Evolutionary conservation across 2,797 vertebrate genomes (phyloP).

Genomic region (Huso huso): DNA sequence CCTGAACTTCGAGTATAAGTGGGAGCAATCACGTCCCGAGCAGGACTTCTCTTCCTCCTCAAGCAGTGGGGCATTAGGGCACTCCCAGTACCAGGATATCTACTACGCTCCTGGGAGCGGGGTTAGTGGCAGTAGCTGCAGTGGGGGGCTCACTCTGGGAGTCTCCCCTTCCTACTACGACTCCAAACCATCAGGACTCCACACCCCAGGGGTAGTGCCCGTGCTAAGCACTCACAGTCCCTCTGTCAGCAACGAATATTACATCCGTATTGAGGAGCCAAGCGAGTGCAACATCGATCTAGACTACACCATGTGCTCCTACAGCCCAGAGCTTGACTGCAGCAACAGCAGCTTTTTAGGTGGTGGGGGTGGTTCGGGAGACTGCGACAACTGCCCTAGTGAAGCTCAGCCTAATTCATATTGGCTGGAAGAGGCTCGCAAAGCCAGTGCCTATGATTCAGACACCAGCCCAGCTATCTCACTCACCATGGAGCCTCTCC

Average conservation of each 20-base stretch:
- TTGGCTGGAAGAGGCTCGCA: constrained; percentile 61
- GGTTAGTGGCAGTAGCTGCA: constrained; percentile 47
- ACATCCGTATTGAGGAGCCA: constrained; percentile 88
- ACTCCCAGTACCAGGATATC: constrained; percentile 68
- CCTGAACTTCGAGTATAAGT: constrained; percentile 94
- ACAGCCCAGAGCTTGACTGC: constrained; percentile 63
- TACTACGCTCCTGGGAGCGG: constrained; percentile 68
- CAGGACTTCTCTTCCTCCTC: constrained; percentile 55
- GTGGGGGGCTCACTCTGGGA: constrained; percentile 56
- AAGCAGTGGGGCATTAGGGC: constrained; percentile 51
- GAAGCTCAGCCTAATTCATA: constrained; percentile 47
- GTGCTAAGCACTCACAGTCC: constrained; percentile 87
- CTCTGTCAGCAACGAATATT: constrained; percentile 81
- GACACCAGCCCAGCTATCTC: constrained; percentile 69
- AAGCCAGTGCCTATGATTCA: constrained; percentile 54
- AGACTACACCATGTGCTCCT: constrained; percentile 73
- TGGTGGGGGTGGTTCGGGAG: constrained; percentile 48
- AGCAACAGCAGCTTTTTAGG: constrained; percentile 58
- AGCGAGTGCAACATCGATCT: constrained; percentile 63
- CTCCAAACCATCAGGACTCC: constrained; percentile 53
- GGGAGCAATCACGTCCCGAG: constrained; percentile 79
- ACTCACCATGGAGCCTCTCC: constrained; percentile 79
- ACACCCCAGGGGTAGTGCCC: constrained; percentile 71
- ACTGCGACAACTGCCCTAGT: constrained; percentile 50
- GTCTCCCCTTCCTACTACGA: constrained; percentile 79